Evolutionary conservation across 2,113 vertebrate genomes (phyloP), one percentile per base, ranked within the genome.

Genomic region (Numida meleagris): DNA sequence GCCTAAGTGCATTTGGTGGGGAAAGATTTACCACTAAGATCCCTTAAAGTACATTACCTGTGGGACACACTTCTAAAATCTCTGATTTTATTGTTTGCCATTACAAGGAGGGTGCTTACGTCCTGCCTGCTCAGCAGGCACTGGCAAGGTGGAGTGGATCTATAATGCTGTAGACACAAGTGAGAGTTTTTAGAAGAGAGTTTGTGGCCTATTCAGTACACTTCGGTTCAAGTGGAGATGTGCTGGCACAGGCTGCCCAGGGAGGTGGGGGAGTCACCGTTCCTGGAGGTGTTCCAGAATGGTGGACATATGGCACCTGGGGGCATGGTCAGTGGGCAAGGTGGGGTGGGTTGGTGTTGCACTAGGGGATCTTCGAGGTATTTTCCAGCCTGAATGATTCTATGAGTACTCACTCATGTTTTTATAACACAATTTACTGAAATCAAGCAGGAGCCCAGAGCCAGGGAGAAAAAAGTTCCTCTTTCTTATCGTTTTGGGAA

Each of bases 361-460:
- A 57, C 53, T 19, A 33, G 53, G 17, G 16, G 53, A 55, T 33
- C 17, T 57, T 31, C 17, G 53, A 33, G 29, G 53, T 18, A 29
- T 57, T 57, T 57, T 57, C 53, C 53, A 57, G 31, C 6, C 53
- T 57, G 16, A 55, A 55, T 33, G 53, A 19, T 7, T 55, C 53
- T 11, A 19, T 55, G 94, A 84, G 86, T 12, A 91, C 48, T 61
- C 87, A 51, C 73, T 94, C 81, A 9, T 3, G 17, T 75, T 91
- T 87, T 72, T 75, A 72, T 65, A 65, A 45, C 53, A 46, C 15
- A 43, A 76, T 79, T 95, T 94, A 57, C 94, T 85, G 87, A 48
- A 85, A 93, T 87, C 58, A 93, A 94, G 71, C 34, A 43, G 43
- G 14, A 91, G 42, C 45, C 38, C 75, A 92, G 43, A 61, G 40